Base-by-base conservation (phyloP, 23 tunicate genomes). In the Styela clava region DNA sequence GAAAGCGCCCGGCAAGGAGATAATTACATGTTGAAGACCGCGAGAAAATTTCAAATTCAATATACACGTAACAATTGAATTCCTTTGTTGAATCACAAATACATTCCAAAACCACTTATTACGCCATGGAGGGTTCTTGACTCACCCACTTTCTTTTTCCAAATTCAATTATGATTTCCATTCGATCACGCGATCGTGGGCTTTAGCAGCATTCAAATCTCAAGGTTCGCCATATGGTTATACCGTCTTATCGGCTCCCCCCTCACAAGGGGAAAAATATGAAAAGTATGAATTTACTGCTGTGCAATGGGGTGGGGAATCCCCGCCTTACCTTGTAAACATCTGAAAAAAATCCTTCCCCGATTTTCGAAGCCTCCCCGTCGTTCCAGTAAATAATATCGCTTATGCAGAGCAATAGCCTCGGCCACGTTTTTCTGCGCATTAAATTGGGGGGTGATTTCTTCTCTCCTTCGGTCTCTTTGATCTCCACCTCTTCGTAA, bases 251-350 rank as follows among this genome's bases (percentile, higher is more conserved):
- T n/a, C n/a, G n/a, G n/a, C n/a, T n/a, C n/a, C n/a, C n/a, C n/a
- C n/a, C n/a, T n/a, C n/a, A n/a, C n/a, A n/a, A n/a, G n/a, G n/a
- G n/a, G n/a, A n/a, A n/a, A n/a, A n/a, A n/a, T n/a, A n/a, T n/a
- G n/a, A n/a, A n/a, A n/a, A n/a, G n/a, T n/a, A n/a, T n/a, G n/a
- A n/a, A n/a, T n/a, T n/a, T n/a, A n/a, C n/a, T n/a, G n/a, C n/a
- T n/a, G n/a, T n/a, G n/a, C n/a, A n/a, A n/a, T n/a, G n/a, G n/a
- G n/a, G n/a, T n/a, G n/a, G n/a, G n/a, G n/a, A n/a, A n/a, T n/a
- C n/a, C n/a, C n/a, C n/a, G n/a, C 78, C 52, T 12, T 34, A 73
- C 78, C 78, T 73, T 73, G 22, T 33, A 73, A 73, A 73, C 78
- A 18, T 33, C 0, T 19, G 78, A 73, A 56, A 73, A 73, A 22